Evolutionary conservation across 2,113 vertebrate species (phyloP).

Genomic region (Picathartes gymnocephalus): DNA sequence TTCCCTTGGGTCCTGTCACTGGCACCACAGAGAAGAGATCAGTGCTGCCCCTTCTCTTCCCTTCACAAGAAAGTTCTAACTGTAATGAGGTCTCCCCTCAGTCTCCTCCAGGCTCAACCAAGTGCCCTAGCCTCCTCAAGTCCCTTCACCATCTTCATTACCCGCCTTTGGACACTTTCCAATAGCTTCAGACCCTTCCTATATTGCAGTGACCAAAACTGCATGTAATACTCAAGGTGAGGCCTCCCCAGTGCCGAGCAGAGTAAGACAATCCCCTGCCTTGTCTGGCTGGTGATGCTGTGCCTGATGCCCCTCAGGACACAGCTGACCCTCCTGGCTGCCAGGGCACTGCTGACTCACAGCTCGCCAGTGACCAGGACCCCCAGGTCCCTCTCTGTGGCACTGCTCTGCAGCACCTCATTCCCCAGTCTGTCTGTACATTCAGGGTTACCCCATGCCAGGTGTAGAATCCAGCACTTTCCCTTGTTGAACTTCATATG

Average conservation of each 20-base stretch:
- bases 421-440: not conserved
- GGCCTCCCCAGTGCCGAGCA: fast-evolving
- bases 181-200: not conserved
- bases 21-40: not conserved
- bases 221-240: not conserved
- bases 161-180: not conserved
- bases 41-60: not conserved
- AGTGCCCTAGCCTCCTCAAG: not conserved
- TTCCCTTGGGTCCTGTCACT: not conserved
- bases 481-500: not conserved
- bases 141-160: not conserved
- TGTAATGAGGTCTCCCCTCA: not conserved
- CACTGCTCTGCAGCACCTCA: not conserved
- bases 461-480: not conserved
- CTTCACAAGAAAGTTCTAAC: not conserved
- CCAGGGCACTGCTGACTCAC: not conserved
- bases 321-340: not conserved
- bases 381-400: not conserved
- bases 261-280: not conserved
- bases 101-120: not conserved
- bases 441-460: not conserved
- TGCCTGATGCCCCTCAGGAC: not conserved
- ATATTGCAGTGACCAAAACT: not conserved
- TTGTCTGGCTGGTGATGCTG: fast-evolving
- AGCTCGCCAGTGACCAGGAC: not conserved